phyloP scores from a whole-genome alignment of 2,797 vertebrate species.

The Tenualosa thibaudeaui region DNA sequence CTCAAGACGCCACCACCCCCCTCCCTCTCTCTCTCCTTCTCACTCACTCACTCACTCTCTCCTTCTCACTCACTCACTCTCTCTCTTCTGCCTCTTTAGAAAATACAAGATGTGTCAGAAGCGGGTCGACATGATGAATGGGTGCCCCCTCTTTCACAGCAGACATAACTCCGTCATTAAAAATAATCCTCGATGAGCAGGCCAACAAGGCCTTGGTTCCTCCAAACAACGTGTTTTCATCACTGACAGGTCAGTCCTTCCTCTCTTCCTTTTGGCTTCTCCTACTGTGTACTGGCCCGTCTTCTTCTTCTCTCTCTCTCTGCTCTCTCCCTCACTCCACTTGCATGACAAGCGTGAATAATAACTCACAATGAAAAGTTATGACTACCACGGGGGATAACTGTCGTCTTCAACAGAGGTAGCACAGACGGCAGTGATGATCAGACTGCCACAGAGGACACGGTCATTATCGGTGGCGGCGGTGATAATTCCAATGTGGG shows the following conservation, averaged over 20 bases:
- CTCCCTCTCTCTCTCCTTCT: background rate
- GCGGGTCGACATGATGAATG: constrained; percentile 5
- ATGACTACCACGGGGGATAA: background rate
- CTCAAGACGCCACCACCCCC: background rate
- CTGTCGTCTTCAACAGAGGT: background rate
- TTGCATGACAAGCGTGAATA: background rate
- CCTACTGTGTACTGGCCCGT: background rate
- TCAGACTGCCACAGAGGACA: background rate
- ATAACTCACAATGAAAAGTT: background rate
- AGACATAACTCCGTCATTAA: background rate
- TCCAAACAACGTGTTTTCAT: background rate
- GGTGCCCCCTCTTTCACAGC: background rate
- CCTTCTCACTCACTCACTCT: background rate
- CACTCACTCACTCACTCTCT: constrained; percentile 5
- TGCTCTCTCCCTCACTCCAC: constrained; percentile 34
- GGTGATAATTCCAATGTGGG: background rate
- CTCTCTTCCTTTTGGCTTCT: background rate
- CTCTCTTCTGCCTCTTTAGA: background rate
- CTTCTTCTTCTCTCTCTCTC: constrained; percentile 24
- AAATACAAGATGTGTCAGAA: constrained; percentile 18
- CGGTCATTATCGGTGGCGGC: background rate
- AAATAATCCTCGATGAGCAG: background rate
- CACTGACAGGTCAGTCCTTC: background rate
- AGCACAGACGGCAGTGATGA: background rate
- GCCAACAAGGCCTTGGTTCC: background rate